Conservation (phyloP, 2,888 invertebrate species). For the Muscina levida region DNA sequence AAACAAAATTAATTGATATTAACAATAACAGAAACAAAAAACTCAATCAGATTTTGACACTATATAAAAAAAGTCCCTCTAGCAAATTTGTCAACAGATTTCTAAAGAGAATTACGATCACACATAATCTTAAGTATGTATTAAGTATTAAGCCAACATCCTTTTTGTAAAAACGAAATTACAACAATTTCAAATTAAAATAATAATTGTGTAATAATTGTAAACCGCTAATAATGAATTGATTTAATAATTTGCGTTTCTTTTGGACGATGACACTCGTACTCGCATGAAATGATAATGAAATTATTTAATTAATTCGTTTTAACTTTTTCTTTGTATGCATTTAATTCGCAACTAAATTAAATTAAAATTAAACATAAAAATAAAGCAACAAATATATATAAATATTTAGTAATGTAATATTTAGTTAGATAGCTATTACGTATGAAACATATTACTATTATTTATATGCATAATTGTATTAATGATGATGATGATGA, state of each 20-base stretch:
- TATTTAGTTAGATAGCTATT: conserved; percentile 62
- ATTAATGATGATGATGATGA: too few species aligned
- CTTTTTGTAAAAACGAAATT: conserved; percentile 33
- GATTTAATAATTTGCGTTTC: conserved; percentile 75
- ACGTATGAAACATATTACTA: conserved; percentile 13
- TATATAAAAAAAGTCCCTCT: conserved; percentile 39
- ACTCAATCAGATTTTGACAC: conserved; percentile 28
- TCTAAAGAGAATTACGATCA: conserved; percentile 28
- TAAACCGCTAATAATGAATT: conserved; percentile 75
- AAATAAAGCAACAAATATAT: conserved; percentile 10
- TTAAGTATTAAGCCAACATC: conserved; percentile 36
- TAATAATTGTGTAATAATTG: too few species aligned
- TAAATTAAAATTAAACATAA: conserved; percentile 63
- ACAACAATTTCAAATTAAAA: conserved; percentile 41
- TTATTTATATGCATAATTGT: too few species aligned
- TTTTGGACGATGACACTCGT: conserved; percentile 47
- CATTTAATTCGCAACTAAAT: conserved; percentile 57
- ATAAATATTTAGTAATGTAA: conserved; percentile 40
- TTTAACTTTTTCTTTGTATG: conserved; percentile 64
- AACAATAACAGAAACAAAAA: conserved; percentile 14
- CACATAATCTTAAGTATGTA: conserved; percentile 41
- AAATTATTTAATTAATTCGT: conserved; percentile 78
- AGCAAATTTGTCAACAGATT: conserved; percentile 68
- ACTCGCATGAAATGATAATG: conserved; percentile 50
- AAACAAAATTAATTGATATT: too few species aligned